Evolutionary conservation across 30 jellyfish, hydroid and myxozoan species (phyloP).

Genomic region (Phacellophora camtschatica): DNA sequence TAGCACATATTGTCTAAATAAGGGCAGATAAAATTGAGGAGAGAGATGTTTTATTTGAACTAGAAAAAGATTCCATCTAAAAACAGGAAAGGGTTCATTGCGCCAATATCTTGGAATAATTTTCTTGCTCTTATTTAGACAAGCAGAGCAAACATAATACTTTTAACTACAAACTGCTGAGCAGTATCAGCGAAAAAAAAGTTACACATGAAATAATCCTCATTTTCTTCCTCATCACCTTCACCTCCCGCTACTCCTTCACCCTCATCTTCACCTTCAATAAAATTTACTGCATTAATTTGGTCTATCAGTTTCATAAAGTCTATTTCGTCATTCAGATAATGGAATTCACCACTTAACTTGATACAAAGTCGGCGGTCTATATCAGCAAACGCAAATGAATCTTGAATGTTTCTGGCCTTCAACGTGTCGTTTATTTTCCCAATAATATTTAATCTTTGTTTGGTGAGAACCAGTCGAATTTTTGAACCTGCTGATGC

Average conservation of each 20-base stretch:
- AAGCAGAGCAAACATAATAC: background rate
- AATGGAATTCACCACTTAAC: background rate
- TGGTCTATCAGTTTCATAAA: background rate
- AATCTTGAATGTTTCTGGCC: slow-evolving; percentile 3
- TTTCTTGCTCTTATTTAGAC: background rate
- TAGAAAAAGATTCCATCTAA: background rate
- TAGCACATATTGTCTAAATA: background rate
- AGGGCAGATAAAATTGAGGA: background rate
- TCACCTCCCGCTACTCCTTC: background rate
- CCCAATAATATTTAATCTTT: background rate
- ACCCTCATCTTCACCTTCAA: background rate
- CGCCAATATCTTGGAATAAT: background rate
- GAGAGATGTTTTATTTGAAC: background rate
- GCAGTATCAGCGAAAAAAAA: background rate
- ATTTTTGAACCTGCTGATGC: slow-evolving; percentile 1
- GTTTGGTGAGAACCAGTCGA: slow-evolving; percentile 23
- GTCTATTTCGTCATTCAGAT: background rate
- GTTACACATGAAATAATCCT: background rate
- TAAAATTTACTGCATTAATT: background rate
- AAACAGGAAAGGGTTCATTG: background rate
- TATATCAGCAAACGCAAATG: slow-evolving; percentile 25
- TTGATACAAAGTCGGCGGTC: background rate
- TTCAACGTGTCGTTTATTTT: slow-evolving; percentile 14
- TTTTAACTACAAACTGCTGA: background rate
- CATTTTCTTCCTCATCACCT: background rate